Base-by-base conservation (phyloP, 2,797 vertebrate genomes). In the Falco berigora region DNA sequence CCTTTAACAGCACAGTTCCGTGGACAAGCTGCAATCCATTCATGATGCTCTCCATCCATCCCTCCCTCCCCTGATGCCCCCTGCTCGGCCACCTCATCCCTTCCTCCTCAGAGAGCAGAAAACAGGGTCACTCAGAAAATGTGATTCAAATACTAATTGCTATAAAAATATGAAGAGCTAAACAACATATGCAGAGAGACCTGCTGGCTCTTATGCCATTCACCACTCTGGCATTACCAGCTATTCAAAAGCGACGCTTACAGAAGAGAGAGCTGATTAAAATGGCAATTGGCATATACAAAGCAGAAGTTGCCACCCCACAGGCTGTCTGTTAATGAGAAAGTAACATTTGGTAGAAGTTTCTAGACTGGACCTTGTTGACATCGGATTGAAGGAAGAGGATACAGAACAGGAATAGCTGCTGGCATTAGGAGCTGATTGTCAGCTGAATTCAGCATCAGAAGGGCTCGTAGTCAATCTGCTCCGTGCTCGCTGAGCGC, bases 331-430 rank as follows among this genome's bases (percentile, higher is more conserved):
- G 74, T 28, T 94, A 95, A 87, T 64, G 85, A 92, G 86, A 80
- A 77, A 85, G 76, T 59, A 96, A 84, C 89, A 92, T 92, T 94
- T 87, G 88, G 85, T 83, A 44, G 40, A 94, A 96, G 94, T 81
- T 90, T 92, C 76, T 92, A 87, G 86, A 75, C 64, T 81, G 76
- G 90, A 95, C 95, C 94, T 95, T 95, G 94, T 88, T 11, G 1
- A 42, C 88, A 77, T 85, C 68, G 68, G 82, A 80, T 0, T 76
- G 94, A 89, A 95, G 56, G 91, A 81, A 94, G 58, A 87, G 63
- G 73, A 91, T 63, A 44, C 58, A 81, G 71, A 84, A 50, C 62
- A 84, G 64, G 87, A 95, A 97, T 92, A 95, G 95, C 94, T 93
- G 82, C 87, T 92, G 92, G 96, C 94, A 40, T 76, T 52, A 82